These are phyloP conservation scores for Mionectes olivaceus DNA, from an alignment of 2,797 vertebrate genomes.

Conservation along the genomic window DNA sequence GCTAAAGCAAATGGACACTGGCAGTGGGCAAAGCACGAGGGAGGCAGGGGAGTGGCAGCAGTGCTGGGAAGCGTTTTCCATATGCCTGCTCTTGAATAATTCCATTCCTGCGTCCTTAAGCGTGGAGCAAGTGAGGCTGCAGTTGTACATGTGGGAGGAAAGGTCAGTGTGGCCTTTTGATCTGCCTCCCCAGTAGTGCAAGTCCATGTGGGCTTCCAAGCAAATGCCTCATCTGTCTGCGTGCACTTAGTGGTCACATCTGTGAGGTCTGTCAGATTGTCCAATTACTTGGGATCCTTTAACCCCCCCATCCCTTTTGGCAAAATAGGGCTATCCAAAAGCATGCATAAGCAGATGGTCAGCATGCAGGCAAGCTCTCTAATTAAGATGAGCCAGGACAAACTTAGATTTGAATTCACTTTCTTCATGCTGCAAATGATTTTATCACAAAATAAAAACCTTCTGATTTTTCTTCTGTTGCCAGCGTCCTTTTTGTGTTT, in stretches of 20 bases:
- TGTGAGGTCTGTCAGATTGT: neutral
- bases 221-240: neutral
- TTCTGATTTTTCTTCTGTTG: slow-evolving; percentile 24
- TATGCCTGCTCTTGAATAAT: slow-evolving; percentile 15
- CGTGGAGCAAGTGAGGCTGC: neutral
- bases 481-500: slow-evolving; percentile 27
- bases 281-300: neutral
- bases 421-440: slow-evolving; percentile 47
- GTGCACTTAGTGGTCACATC: slow-evolving; percentile 8
- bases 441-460: slow-evolving; percentile 22
- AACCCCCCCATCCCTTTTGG: slow-evolving; percentile 2
- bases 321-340: slow-evolving; percentile 14
- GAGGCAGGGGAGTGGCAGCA: slow-evolving; percentile 10
- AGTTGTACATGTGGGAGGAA: slow-evolving; percentile 5
- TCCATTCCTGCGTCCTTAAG: neutral
- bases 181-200: neutral
- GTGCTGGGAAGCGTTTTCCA: neutral
- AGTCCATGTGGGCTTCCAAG: neutral
- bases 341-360: slow-evolving; percentile 14
- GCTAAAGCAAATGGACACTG: neutral
- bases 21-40: slow-evolving; percentile 6
- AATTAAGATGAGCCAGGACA: slow-evolving; percentile 5
- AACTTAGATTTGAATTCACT: slow-evolving; percentile 38
- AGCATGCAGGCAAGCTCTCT: slow-evolving; percentile 13
- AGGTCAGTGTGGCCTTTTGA: slow-evolving; percentile 18